A percentile compares a stretch with the other conserved stretches of the same genome.
Conservation (phyloP, 2,888 invertebrate genomes). For the Drosophila stalkeri region DNA sequence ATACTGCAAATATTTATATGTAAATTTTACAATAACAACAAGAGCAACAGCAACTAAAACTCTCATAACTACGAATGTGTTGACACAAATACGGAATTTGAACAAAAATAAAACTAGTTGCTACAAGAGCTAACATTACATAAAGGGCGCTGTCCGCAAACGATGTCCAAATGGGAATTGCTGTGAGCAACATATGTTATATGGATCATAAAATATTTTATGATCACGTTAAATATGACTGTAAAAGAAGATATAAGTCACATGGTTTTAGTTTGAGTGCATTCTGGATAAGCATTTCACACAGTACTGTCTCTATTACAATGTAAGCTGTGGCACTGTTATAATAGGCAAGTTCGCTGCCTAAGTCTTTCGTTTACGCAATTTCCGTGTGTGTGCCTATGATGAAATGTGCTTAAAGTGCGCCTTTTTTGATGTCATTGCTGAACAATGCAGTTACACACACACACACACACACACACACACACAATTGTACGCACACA, state of each 20-base stretch:
- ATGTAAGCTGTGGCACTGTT: conserved; percentile 1
- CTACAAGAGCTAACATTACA: conserved; percentile 33
- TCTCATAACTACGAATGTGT: conserved; percentile 26
- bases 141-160: conserved; percentile 33
- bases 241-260: neutral
- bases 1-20: conserved; percentile 53
- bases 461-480: conserved; percentile 20
- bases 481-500: neutral
- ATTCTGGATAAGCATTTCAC: conserved; percentile 59
- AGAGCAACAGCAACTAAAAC: conserved; percentile 2
- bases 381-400: conserved; percentile 53
- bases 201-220: conserved; percentile 56
- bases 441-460: conserved; percentile 51
- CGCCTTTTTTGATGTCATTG: conserved; percentile 47
- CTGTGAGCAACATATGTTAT: conserved; percentile 28
- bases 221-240: conserved; percentile 23
- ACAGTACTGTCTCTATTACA: conserved; percentile 9
- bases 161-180: conserved; percentile 46
- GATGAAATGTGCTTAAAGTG: conserved; percentile 62
- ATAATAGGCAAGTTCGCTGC: conserved; percentile 59
- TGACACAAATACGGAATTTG: conserved; percentile 37
- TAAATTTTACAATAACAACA: conserved; percentile 25
- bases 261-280: conserved; percentile 21
- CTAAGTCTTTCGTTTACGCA: conserved; percentile 77
- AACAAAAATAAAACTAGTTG: conserved; percentile 31